Conservation (phyloP, 1,140 invertebrate species). For the Scaptomyza montana region DNA sequence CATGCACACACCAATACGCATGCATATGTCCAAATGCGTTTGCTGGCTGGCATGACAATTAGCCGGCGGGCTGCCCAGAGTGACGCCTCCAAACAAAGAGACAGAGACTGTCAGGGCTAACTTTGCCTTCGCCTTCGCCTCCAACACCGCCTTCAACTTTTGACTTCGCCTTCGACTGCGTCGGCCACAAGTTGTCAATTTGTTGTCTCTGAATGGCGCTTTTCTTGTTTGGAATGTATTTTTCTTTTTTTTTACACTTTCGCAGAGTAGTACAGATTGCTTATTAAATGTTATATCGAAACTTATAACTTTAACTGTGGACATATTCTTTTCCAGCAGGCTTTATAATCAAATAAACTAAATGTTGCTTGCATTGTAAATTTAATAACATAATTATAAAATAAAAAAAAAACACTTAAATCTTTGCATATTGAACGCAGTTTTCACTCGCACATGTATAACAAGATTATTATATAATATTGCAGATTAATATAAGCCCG, state of each 20-base stretch:
- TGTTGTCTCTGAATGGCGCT: slow-evolving; percentile 42
- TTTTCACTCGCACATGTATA: too few species aligned
- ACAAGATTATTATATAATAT: too few species aligned
- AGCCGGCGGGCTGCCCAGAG: slow-evolving; percentile 69
- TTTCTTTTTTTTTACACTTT: slow-evolving; percentile 1
- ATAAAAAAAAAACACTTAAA: too few species aligned
- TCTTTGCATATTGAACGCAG: too few species aligned
- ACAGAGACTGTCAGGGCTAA: slow-evolving; percentile 23
- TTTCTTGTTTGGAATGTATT: slow-evolving; percentile 18
- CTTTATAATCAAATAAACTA: too few species aligned
- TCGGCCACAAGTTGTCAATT: slow-evolving; percentile 63
- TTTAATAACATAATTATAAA: too few species aligned
- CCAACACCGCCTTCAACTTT: neutral
- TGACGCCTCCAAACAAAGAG: slow-evolving; percentile 72
- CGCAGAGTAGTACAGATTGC: neutral
- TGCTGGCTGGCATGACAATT: slow-evolving; percentile 77
- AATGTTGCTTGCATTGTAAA: too few species aligned
- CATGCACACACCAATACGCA: slow-evolving; percentile 31
- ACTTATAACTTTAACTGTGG: too few species aligned
- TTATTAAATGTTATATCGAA: neutral
- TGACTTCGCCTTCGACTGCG: slow-evolving; percentile 3
- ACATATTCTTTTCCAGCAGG: too few species aligned
- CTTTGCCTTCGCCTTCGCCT: slow-evolving; percentile 4
- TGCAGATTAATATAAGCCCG: too few species aligned
- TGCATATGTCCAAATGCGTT: slow-evolving; percentile 51